Conservation (phyloP, 2,888 invertebrate genomes). For the Thecocarcelia acutangulata region DNA sequence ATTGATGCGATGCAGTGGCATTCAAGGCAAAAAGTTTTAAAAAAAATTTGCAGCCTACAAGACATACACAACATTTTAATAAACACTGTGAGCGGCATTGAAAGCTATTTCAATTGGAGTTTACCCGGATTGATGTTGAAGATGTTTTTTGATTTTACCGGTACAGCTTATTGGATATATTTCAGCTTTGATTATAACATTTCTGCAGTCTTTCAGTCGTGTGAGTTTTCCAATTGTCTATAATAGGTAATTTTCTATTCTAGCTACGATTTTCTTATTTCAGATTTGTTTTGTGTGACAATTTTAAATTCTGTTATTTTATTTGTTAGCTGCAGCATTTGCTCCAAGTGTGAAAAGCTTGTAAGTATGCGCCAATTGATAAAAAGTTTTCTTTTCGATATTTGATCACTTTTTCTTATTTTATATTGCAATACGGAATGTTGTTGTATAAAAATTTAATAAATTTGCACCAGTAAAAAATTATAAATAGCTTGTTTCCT, state of each 20-base stretch:
- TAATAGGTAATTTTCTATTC: not conserved
- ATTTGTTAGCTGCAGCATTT: constrained; percentile 72
- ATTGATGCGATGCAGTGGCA: constrained; percentile 41
- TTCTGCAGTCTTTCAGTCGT: constrained; percentile 42
- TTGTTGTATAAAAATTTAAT: too few species aligned
- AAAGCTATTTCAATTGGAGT: constrained; percentile 73
- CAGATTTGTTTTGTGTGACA: constrained; percentile 51
- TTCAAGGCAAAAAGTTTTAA: constrained; percentile 9
- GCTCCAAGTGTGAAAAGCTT: constrained; percentile 71
- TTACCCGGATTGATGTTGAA: constrained; percentile 72
- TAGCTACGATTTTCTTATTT: not conserved
- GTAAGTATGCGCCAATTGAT: constrained; percentile 44
- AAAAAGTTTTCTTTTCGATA: not conserved
- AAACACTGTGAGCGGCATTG: constrained; percentile 70
- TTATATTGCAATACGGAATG: too few species aligned
- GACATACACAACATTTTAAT: constrained; percentile 74
- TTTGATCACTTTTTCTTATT: too few species aligned
- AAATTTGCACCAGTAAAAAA: too few species aligned
- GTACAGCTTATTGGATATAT: constrained; percentile 74
- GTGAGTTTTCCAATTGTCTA: constrained; percentile 36
- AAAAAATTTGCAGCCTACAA: constrained; percentile 63
- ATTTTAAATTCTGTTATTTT: constrained; percentile 51
- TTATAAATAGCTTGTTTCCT: too few species aligned
- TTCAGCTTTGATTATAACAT: constrained; percentile 61
- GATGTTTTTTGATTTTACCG: constrained; percentile 72